Evolutionary conservation across 1,140 invertebrate species (phyloP).

Genomic region (Bombus fervidus): DNA sequence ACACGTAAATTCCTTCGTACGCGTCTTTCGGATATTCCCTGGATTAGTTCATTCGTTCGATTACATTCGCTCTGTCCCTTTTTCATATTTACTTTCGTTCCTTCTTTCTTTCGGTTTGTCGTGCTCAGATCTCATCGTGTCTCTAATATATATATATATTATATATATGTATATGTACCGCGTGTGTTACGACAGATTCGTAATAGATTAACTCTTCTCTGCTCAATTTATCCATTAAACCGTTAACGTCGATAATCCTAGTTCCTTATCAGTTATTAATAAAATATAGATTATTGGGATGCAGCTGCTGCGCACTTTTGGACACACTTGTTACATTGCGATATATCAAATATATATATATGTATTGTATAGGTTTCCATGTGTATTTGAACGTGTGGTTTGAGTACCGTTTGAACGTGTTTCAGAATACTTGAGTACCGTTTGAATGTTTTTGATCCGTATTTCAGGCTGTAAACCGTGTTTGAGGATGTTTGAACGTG

Average conservation of each 20-base stretch:
- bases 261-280: constrained; percentile 74
- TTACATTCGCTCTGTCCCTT: constrained; percentile 11
- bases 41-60: background rate
- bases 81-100: constrained; percentile 5
- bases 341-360: constrained; percentile 80
- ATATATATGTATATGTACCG: constrained; percentile 11
- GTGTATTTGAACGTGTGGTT: constrained; percentile 38
- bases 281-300: constrained; percentile 80
- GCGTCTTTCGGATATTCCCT: background rate
- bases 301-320: constrained; percentile 73
- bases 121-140: constrained; percentile 29
- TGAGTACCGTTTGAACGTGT: background rate
- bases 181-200: constrained; percentile 49
- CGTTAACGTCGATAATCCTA: constrained; percentile 68
- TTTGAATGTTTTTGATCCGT: background rate
- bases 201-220: constrained; percentile 62
- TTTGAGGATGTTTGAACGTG: background rate
- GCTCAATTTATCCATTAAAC: constrained; percentile 47
- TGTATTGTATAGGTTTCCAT: constrained; percentile 22
- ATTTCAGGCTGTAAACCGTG: background rate
- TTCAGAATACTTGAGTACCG: too few relatives aligned
- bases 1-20: constrained; percentile 19
- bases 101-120: constrained; percentile 1
- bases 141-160: constrained; percentile 22
- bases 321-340: constrained; percentile 77